Conservation (phyloP, 1,140 invertebrate genomes). For the Metopolophium dirhodum region DNA sequence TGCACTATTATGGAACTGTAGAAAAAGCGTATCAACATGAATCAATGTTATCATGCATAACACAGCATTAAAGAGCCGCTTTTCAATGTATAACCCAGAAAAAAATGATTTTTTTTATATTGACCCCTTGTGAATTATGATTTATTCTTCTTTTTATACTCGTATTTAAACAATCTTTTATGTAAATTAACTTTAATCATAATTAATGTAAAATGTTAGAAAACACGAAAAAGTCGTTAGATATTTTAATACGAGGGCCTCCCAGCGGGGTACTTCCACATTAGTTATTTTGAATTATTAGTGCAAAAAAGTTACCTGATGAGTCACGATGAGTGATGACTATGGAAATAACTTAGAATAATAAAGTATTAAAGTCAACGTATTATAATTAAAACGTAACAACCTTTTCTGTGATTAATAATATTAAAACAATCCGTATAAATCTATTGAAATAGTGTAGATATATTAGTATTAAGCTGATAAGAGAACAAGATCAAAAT, state of each 20-base stretch:
- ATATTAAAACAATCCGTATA: neutral
- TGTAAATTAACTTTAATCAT: neutral
- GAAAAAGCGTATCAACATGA: neutral
- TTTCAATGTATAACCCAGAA: neutral
- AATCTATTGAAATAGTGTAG: neutral
- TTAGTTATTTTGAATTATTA: conserved; percentile 3
- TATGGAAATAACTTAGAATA: neutral
- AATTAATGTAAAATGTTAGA: neutral
- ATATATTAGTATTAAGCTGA: neutral
- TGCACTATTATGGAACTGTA: neutral
- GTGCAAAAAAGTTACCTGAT: neutral
- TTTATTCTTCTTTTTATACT: neutral
- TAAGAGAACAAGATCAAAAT: neutral
- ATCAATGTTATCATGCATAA: neutral
- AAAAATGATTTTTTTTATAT: neutral
- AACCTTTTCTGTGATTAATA: neutral
- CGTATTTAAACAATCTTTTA: neutral
- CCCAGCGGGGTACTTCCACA: neutral
- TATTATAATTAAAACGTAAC: neutral
- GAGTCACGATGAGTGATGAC: neutral
- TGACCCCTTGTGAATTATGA: neutral
- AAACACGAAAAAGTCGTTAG: neutral
- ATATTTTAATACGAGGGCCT: neutral
- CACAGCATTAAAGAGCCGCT: neutral
- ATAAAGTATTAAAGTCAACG: neutral